Evolutionary conservation across 2,113 vertebrate genomes (phyloP).

Genomic region (Myrmecophaga tridactyla): DNA sequence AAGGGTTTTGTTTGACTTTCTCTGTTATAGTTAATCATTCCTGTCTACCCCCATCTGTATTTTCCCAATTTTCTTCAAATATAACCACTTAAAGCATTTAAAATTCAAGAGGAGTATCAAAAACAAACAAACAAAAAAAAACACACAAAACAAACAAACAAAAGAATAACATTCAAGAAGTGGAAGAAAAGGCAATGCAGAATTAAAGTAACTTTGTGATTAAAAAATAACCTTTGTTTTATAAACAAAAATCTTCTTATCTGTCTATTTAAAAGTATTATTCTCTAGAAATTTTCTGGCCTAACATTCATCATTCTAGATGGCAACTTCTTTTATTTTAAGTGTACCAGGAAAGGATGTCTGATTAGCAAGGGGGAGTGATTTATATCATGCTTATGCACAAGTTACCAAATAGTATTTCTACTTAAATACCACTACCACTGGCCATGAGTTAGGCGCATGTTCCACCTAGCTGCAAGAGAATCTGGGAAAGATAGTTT

Average conservation of each 20-base stretch:
- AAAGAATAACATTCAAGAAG: too few relatives aligned
- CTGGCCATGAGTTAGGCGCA: not conserved
- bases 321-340: not conserved
- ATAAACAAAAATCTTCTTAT: not conserved
- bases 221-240: not conserved
- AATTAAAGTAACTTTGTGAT: not conserved
- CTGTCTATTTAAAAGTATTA: not conserved
- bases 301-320: not conserved
- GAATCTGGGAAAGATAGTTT: not conserved
- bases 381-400: not conserved
- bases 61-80: not conserved
- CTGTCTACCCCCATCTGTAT: not conserved
- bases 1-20: not conserved
- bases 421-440: not conserved
- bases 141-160: too few relatives aligned
- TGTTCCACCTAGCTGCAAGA: not conserved
- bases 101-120: not conserved
- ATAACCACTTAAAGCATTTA: not conserved
- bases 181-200: not conserved
- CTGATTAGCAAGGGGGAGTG: not conserved
- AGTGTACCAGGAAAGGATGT: not conserved
- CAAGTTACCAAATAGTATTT: not conserved
- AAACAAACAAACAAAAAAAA: too few relatives aligned
- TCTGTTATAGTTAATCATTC: not conserved
- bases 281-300: not conserved